phyloP scores from a whole-genome alignment of 1,140 invertebrate genomes.

The Neomicropteryx cornuta region DNA sequence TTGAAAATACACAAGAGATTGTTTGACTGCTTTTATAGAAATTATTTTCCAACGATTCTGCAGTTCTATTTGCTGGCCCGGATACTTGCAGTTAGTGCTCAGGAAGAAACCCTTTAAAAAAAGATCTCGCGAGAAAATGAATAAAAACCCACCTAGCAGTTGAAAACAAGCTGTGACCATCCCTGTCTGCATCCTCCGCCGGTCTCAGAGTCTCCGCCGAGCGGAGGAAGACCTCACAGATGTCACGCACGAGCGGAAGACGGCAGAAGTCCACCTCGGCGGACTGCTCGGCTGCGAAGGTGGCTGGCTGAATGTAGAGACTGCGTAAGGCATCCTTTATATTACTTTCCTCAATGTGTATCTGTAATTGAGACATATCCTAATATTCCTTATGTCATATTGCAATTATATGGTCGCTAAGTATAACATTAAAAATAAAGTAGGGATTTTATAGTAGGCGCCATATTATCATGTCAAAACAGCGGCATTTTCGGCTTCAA shows the following conservation, averaged over 20 bases:
- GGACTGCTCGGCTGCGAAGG: too few relatives aligned
- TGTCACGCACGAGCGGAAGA: conserved; percentile 11
- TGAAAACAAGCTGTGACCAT: conserved; percentile 12
- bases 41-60: neutral
- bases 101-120: too few relatives aligned
- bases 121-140: too few relatives aligned
- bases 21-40: neutral
- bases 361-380: neutral
- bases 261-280: conserved; percentile 9
- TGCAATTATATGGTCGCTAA: neutral
- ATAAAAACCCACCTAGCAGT: conserved; percentile 8
- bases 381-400: neutral
- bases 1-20: neutral
- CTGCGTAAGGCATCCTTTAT: too few relatives aligned
- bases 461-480: too few relatives aligned
- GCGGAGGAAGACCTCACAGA: conserved; percentile 12
- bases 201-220: conserved; percentile 9
- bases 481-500: too few relatives aligned
- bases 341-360: neutral
- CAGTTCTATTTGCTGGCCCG: too few relatives aligned
- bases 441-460: too few relatives aligned
- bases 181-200: conserved; percentile 10
- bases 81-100: too few relatives aligned
- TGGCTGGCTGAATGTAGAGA: too few relatives aligned
- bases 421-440: neutral